Evolutionary conservation across 2,113 vertebrate genomes (phyloP).

Genomic region (Pteropus alecto): DNA sequence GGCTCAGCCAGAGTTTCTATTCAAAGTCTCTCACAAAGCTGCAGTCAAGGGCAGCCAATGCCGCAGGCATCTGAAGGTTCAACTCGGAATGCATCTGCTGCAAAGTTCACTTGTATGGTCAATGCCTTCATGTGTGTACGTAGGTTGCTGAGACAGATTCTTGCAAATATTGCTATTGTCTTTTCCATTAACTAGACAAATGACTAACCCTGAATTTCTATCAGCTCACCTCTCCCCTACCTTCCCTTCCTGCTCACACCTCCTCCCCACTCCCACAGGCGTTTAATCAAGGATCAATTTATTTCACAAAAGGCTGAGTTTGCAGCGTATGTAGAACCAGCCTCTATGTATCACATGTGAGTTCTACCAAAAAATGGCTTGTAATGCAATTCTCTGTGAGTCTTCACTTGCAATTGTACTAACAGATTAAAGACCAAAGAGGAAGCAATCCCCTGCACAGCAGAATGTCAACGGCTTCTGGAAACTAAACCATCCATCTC

Average conservation of each 20-base stretch:
- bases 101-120: too few relatives aligned
- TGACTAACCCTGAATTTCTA: neutral
- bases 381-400: constrained; percentile 51
- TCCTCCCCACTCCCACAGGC: neutral
- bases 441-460: neutral
- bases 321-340: neutral
- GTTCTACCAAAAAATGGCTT: neutral
- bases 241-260: neutral
- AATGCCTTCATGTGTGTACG: neutral
- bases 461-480: constrained; percentile 22
- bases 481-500: constrained; percentile 48
- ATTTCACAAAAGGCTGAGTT: constrained; percentile 18
- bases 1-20: neutral
- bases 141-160: neutral
- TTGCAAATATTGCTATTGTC: neutral
- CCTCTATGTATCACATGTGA: neutral
- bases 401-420: constrained; percentile 66
- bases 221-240: neutral
- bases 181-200: constrained; percentile 11
- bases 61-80: neutral
- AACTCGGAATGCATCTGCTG: neutral
- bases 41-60: neutral
- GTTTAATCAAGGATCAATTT: constrained; percentile 42
- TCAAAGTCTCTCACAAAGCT: neutral
- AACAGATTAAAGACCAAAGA: constrained; percentile 63